A percentile compares a stretch with the other conserved stretches of the same genome.
Evolutionary conservation across 2,113 vertebrate species (phyloP).

Genomic region (Pluvialis apricaria): DNA sequence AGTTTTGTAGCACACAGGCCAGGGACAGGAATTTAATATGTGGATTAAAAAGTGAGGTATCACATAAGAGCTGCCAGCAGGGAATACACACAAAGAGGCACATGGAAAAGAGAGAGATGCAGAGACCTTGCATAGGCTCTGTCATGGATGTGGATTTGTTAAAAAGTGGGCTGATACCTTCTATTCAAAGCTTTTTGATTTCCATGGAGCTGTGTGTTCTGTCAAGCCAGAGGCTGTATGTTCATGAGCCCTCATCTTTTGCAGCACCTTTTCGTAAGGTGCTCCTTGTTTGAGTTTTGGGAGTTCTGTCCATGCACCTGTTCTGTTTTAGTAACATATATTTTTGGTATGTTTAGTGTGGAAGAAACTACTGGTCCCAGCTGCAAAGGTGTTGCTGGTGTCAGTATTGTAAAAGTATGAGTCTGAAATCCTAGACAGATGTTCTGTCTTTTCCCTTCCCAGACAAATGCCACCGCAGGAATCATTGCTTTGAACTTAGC

Average conservation of each 20-base stretch:
- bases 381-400: background rate
- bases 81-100: background rate
- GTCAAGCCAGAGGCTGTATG: background rate
- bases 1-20: background rate
- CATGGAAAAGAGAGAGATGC: background rate
- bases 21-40: background rate
- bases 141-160: background rate
- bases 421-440: background rate
- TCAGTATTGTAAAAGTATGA: background rate
- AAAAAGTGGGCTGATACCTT: background rate
- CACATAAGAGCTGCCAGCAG: background rate
- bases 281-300: background rate
- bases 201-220: background rate
- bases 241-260: background rate
- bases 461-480: background rate
- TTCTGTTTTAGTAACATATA: accelerated
- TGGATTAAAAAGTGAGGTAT: background rate
- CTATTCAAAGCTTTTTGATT: background rate
- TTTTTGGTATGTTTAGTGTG: background rate
- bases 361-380: background rate
- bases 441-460: background rate
- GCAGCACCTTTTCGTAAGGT: background rate
- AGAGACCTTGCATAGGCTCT: background rate
- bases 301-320: background rate
- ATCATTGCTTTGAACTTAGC: constrained; percentile 4